Evolutionary conservation across 2,888 invertebrate species (phyloP).

Genomic region (Lasioglossum marginatum): DNA sequence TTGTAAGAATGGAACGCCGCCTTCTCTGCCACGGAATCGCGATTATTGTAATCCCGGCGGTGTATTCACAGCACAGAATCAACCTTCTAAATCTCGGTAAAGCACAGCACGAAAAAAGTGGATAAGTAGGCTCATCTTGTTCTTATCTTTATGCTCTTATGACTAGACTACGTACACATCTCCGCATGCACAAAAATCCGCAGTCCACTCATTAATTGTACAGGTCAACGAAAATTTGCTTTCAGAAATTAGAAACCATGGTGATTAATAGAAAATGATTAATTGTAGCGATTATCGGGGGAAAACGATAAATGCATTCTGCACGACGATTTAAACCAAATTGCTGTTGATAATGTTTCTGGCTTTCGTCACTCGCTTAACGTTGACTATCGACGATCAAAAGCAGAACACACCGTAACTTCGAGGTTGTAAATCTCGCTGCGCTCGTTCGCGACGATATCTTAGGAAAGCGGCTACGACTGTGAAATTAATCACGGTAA

Average conservation of each 20-base stretch:
- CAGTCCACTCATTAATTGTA: too few relatives aligned
- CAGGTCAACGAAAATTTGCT: too few relatives aligned
- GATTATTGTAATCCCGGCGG: neutral
- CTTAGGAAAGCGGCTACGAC: neutral
- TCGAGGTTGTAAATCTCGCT: neutral
- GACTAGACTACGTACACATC: neutral
- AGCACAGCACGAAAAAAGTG: neutral
- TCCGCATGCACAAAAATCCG: too few relatives aligned
- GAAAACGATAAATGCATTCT: too few relatives aligned
- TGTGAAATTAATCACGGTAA: neutral
- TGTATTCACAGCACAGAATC: neutral
- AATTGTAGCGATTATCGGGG: too few relatives aligned
- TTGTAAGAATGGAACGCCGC: slow-evolving; percentile 23
- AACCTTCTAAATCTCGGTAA: neutral
- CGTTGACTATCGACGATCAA: neutral
- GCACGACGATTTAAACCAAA: too few relatives aligned
- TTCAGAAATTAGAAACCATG: too few relatives aligned
- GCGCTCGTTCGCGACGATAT: neutral
- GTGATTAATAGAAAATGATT: too few relatives aligned
- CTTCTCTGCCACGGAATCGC: neutral
- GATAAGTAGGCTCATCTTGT: neutral
- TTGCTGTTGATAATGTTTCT: neutral
- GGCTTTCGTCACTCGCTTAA: neutral
- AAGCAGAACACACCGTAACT: neutral
- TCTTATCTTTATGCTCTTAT: neutral